Base-by-base conservation (phyloP, 1,140 invertebrate genomes). In the Eufriesea mexicana region DNA sequence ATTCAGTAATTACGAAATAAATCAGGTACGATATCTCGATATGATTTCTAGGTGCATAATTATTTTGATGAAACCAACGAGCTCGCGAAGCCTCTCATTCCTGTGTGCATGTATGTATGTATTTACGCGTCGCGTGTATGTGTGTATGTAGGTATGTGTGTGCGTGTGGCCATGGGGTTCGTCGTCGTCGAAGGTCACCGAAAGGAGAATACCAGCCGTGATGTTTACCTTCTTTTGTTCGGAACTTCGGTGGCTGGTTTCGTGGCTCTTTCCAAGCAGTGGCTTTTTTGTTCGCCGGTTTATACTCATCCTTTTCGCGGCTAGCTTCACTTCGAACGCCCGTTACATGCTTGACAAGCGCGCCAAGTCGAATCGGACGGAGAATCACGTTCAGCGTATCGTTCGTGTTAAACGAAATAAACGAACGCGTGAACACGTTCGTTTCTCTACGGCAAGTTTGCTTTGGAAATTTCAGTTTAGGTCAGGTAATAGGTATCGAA, bases 181-280 rank as follows among this genome's bases (percentile, higher is more conserved):
- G 35, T 35, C 35, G 6, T 64, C 16, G 28, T 54, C n/a, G 68
- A 64, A 74, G 49, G 70, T 74, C 35, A n/a, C 18, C 47, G 47
- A 25, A 57, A 51, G 28, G 18, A 51, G 16, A 5, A 57, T 28
- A 42, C 5, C 10, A 18, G 16, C 28, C 7, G 16, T 2, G 4
- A 49, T 12, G 70, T 54, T 74, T 64, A 62, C 47, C 4, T 54
- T 73, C 57, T 28, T 78, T 73, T 80, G 68, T 74, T 73, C 42
- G 66, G 28, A 23, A n/a, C 67, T 74, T 62, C 47, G 47, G 54
- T 61, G 14, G 4, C 23, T 47, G 47, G 20, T 28, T 47, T 62
- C 57, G 47, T 20, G 0, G 59, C 70, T 80, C 25, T 74, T 62
- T 71, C 16, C 70, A 74, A 59, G 70, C 68, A 42, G 35, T 18